Conservation (phyloP, 2,888 invertebrate genomes). For the Philaethria dido region DNA sequence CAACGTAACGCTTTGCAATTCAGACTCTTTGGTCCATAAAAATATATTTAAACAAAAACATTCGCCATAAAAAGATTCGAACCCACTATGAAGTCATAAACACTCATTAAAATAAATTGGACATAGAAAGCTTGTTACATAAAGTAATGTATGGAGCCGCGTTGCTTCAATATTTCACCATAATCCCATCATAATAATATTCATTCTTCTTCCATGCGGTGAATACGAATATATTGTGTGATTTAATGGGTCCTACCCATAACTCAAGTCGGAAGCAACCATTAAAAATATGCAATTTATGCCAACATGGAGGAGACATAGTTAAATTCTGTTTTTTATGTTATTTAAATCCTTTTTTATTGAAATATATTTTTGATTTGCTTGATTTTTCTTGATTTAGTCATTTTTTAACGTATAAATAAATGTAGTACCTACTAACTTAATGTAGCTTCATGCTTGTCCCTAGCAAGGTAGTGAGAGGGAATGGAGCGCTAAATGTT, state of each 20-base stretch:
- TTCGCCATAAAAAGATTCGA: background rate
- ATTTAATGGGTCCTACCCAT: background rate
- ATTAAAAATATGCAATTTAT: background rate
- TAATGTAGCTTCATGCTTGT: too few species aligned
- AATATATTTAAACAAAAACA: background rate
- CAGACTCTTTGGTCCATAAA: too few species aligned
- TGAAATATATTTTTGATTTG: too few species aligned
- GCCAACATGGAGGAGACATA: background rate
- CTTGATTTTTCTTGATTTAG: too few species aligned
- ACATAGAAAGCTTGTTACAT: slow-evolving; percentile 18
- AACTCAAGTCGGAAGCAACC: background rate
- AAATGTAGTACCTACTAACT: too few species aligned
- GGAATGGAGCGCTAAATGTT: too few species aligned
- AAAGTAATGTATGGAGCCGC: background rate
- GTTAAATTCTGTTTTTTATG: too few species aligned
- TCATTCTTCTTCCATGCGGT: slow-evolving; percentile 2
- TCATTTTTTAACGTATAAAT: too few species aligned
- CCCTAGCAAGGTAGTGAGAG: too few species aligned
- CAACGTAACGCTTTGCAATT: too few species aligned
- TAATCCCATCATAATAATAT: slow-evolving; percentile 15
- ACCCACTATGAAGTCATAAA: background rate
- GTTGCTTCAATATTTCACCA: slow-evolving; percentile 18
- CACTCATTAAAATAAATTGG: slow-evolving; percentile 12
- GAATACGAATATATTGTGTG: slow-evolving; percentile 3
- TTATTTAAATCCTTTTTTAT: too few species aligned